Evolutionary conservation across 2,113 vertebrate species (phyloP).

Genomic region (Sinocyclocheilus rhinocerous): DNA sequence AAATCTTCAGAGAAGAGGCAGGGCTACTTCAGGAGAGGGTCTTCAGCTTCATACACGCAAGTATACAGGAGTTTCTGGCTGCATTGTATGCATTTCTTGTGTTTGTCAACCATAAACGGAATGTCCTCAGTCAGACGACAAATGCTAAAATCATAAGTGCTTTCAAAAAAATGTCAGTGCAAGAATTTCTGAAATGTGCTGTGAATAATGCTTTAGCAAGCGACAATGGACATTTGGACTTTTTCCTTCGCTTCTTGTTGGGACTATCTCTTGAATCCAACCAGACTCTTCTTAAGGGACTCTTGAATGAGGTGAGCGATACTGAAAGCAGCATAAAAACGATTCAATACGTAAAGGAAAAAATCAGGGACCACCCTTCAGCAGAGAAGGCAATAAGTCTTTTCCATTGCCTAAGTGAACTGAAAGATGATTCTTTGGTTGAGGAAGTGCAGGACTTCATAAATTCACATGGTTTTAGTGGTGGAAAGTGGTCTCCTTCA

Average conservation of each 20-base stretch:
- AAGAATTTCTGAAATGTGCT: neutral
- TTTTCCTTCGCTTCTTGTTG: constrained; percentile 11
- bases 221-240: neutral
- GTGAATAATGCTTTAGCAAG: constrained; percentile 35
- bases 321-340: neutral
- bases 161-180: neutral
- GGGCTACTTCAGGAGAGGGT: constrained; percentile 41
- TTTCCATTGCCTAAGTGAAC: constrained; percentile 44
- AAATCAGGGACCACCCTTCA: constrained; percentile 38
- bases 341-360: constrained; percentile 48
- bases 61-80: constrained; percentile 60
- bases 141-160: neutral
- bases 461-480: neutral
- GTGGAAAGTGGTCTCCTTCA: rapidly evolving
- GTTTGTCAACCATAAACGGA: neutral
- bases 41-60: constrained; percentile 59
- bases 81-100: constrained; percentile 29
- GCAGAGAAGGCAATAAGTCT: constrained; percentile 26
- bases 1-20: constrained; percentile 56
- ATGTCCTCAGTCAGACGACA: neutral
- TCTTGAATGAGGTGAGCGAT: neutral
- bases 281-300: constrained; percentile 47
- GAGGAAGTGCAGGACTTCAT: constrained; percentile 43
- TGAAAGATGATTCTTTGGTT: constrained; percentile 48
- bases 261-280: neutral